Percentiles rank a stretch among this genome's conserved stretches.
Evolutionary conservation across 2,113 vertebrate species (phyloP).

Genomic region (Leptodactylus fuscus): DNA sequence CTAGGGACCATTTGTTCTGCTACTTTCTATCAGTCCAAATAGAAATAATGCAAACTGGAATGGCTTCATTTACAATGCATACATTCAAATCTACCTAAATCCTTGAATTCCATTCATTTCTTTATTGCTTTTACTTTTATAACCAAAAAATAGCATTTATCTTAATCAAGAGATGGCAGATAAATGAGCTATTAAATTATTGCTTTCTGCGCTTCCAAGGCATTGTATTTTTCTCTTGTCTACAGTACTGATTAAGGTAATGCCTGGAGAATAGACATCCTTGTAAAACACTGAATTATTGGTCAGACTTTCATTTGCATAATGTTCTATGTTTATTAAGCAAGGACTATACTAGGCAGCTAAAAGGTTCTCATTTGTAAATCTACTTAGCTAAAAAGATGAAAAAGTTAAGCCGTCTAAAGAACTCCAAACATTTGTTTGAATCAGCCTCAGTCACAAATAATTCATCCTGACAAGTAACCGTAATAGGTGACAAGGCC

Average conservation of each 20-base stretch:
- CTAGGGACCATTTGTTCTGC: not conserved
- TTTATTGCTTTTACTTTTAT: not conserved
- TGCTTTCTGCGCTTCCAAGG: not conserved
- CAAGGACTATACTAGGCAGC: not conserved
- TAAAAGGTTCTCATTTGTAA: not conserved
- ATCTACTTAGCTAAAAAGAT: not conserved
- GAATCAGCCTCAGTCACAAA: not conserved
- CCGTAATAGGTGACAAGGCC: too few species aligned
- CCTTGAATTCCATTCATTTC: constrained; percentile 3
- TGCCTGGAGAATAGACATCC: constrained; percentile 29
- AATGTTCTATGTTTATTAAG: constrained; percentile 5
- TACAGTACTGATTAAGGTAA: constrained; percentile 9
- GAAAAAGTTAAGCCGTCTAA: not conserved
- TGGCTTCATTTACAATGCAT: not conserved
- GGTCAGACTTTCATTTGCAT: constrained; percentile 11
- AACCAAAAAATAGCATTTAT: constrained; percentile 11
- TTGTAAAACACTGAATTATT: constrained; percentile 24
- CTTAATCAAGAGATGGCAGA: not conserved
- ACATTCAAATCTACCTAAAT: not conserved
- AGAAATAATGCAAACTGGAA: not conserved
- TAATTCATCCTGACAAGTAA: too few species aligned
- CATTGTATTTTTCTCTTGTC: constrained; percentile 10
- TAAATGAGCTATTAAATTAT: constrained; percentile 3
- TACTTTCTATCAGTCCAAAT: not conserved
- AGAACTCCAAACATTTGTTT: not conserved